A percentile compares a stretch with the other conserved stretches of the same genome.
These are phyloP conservation scores for Macrochelys suwanniensis DNA, from an alignment of 2,797 vertebrate species.

Conservation along the genomic window DNA sequence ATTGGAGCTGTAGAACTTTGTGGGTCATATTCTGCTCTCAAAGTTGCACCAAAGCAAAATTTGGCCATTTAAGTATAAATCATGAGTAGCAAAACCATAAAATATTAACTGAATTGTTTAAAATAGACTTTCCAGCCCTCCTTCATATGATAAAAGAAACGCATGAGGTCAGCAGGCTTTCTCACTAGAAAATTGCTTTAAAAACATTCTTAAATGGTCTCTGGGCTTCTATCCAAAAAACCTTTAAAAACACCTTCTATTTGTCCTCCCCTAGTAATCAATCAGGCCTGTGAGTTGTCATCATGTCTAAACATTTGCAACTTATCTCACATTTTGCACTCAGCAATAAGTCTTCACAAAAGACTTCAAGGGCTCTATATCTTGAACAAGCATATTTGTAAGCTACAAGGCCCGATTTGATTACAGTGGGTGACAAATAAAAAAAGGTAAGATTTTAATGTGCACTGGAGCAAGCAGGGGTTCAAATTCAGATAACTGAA, in stretches of 20 bases:
- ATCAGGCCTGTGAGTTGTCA: slow-evolving; percentile 52
- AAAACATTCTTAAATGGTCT: slow-evolving; percentile 48
- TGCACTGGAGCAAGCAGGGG: slow-evolving; percentile 1
- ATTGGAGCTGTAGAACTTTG: neutral
- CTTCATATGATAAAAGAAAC: neutral
- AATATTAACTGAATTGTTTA: slow-evolving; percentile 21
- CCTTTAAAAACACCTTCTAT: slow-evolving; percentile 56
- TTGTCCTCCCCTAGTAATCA: slow-evolving; percentile 62
- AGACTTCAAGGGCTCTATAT: slow-evolving; percentile 56
- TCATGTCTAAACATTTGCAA: slow-evolving; percentile 64
- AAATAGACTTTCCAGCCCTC: slow-evolving; percentile 9
- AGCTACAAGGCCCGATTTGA: slow-evolving; percentile 24
- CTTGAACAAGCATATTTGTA: slow-evolving; percentile 57
- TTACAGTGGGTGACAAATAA: slow-evolving; percentile 37
- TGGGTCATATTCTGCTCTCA: neutral
- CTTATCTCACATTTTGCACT: slow-evolving; percentile 60
- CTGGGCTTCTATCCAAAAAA: slow-evolving; percentile 42
- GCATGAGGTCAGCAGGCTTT: slow-evolving; percentile 28
- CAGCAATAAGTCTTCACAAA: slow-evolving; percentile 47
- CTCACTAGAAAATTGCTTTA: slow-evolving; percentile 33
- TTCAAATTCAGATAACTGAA: slow-evolving; percentile 41
- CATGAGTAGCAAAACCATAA: neutral
- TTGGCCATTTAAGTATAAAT: neutral
- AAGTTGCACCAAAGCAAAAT: neutral
- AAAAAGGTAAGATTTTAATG: slow-evolving; percentile 24